Evolutionary conservation across 2,888 invertebrate genomes (phyloP).

Genomic region (Cephus nigrinus): DNA sequence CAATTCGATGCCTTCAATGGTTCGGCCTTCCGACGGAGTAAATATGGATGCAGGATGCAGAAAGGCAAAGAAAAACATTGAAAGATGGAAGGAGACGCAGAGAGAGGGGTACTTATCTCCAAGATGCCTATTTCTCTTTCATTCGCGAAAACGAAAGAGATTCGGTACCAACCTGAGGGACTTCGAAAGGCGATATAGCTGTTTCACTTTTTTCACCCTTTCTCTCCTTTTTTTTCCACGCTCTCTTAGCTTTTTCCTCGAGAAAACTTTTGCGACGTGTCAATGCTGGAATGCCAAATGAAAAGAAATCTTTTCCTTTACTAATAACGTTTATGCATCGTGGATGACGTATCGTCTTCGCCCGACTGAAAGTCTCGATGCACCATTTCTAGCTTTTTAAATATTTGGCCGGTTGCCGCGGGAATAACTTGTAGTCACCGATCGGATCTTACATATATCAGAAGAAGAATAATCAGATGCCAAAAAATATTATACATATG

Average conservation of each 20-base stretch:
- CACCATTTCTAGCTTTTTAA: conserved; percentile 26
- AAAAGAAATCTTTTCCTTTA: neutral
- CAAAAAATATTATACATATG: neutral
- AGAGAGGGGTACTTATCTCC: neutral
- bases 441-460: neutral
- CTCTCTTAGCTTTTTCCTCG: neutral
- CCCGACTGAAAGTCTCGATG: conserved; percentile 24
- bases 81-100: neutral
- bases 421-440: neutral
- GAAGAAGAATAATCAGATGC: neutral
- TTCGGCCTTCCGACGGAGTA: neutral
- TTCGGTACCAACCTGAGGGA: neutral
- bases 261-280: neutral
- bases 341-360: conserved; percentile 31
- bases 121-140: neutral
- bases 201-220: conserved; percentile 3
- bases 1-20: neutral
- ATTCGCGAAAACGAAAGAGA: neutral
- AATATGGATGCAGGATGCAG: neutral
- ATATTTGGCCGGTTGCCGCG: conserved; percentile 54
- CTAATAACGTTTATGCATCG: conserved; percentile 38
- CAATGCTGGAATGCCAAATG: neutral
- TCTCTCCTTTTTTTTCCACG: neutral
- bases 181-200: neutral
- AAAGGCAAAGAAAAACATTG: neutral